Base-by-base conservation (phyloP, 2,797 vertebrate genomes). In the Sebastes vulpes region DNA sequence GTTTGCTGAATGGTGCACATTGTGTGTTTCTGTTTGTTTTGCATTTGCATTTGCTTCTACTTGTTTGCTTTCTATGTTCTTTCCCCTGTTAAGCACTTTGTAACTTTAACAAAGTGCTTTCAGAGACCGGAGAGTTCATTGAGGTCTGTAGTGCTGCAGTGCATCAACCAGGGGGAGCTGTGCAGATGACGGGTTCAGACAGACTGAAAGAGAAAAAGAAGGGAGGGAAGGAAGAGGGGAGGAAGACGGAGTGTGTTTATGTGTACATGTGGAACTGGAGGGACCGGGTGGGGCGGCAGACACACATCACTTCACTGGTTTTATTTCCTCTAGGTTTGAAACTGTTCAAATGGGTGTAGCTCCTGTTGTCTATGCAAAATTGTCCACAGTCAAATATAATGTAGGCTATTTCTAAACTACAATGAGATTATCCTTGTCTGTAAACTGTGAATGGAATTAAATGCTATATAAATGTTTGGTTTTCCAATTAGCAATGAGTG, bases 401-500 rank as follows among this genome's bases (percentile, higher is more conserved):
- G 14, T n/a, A 8, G 20, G 21, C 21, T 6, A 66, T 31, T 16
- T 46, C 11, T 46, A 46, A 57, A 28, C 16, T 5, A 50, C 9
- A 26, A 6, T 46, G 16, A 46, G 42, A 46, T 46, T 46, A 46
- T 46, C 25, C 25, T 32, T 3, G 1, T 76, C n/a, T 0, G 5
- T 42, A 14, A 28, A 20, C 21, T 35, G 11, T 20, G 14, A 14
- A 18, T 18, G 5, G 6, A 65, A 25, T 66, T 4, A 10, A 6
- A 35, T 25, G 48, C 11, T 31, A 4, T 20, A 12, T 9, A 42
- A 32, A 29, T 31, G 4, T 38, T 14, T 10, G 28, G 12, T 18
- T 57, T 53, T 84, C 81, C 71, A 83, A 73, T 77, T 9, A 64
- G 21, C 72, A 10, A 10, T 4, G 48, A 52, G 32, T 28, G 32